These are phyloP conservation scores for Gryllus longicercus DNA, from an alignment of 2,888 invertebrate species.

Conservation along the genomic window DNA sequence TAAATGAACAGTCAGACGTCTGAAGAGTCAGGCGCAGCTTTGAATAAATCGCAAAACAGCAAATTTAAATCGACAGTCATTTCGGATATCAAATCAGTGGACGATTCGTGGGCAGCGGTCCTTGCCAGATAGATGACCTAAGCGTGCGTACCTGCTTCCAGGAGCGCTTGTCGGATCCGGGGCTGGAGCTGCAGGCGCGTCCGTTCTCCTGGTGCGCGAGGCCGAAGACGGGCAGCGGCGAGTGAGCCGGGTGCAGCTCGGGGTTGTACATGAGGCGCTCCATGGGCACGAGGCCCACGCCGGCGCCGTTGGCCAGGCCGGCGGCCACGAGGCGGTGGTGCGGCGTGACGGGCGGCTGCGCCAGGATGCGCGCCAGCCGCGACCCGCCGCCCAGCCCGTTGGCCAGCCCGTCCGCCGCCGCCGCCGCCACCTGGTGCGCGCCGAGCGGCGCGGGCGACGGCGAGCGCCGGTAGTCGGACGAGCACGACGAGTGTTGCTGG, in stretches of 20 bases:
- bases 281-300: constrained; percentile 59
- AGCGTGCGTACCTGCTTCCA: constrained; percentile 51
- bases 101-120: no score
- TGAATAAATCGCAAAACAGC: no score
- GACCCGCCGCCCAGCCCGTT: constrained; percentile 42
- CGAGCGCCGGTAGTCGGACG: constrained; percentile 54
- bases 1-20: no score
- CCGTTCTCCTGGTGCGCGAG: constrained; percentile 34
- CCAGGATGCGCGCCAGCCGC: constrained; percentile 51
- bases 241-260: constrained; percentile 33
- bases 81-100: no score
- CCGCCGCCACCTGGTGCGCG: constrained; percentile 25
- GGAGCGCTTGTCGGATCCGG: constrained; percentile 63
- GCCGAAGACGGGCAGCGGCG: constrained; percentile 33
- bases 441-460: constrained; percentile 51
- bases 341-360: constrained; percentile 45
- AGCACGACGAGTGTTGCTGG: constrained; percentile 55
- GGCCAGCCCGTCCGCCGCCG: constrained; percentile 29
- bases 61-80: no score
- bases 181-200: constrained; percentile 58
- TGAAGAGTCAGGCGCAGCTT: no score
- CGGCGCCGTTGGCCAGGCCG: constrained; percentile 38
- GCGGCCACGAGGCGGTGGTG: constrained; percentile 37
- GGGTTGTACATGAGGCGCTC: constrained; percentile 58
- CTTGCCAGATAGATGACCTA: no score